phyloP scores from a whole-genome alignment of 2,113 vertebrate species.

The Lycocorax pyrrhopterus region DNA sequence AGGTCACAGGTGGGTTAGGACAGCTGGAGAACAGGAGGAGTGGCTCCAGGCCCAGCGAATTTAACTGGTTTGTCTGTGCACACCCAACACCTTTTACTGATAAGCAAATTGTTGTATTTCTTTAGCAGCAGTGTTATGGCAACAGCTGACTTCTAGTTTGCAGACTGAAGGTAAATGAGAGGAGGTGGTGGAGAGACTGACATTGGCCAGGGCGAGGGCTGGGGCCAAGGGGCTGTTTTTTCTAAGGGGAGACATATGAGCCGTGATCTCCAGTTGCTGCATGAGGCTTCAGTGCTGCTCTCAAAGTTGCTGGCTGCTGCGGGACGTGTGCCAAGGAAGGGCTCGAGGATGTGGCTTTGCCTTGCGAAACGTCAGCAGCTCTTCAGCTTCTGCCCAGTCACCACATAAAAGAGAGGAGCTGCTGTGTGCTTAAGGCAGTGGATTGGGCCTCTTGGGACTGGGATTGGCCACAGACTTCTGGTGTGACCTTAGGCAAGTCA shows the following conservation, averaged over 20 bases:
- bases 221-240: not conserved
- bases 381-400: not conserved
- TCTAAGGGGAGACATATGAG: not conserved
- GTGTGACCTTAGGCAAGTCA: not conserved
- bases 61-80: not conserved
- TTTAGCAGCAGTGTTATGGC: slow-evolving; percentile 22
- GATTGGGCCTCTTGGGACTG: not conserved
- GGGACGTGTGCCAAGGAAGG: not conserved
- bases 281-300: not conserved
- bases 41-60: not conserved
- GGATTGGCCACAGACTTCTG: not conserved
- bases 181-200: not conserved
- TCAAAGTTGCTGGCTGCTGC: not conserved
- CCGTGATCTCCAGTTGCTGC: not conserved
- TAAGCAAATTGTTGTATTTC: slow-evolving; percentile 6
- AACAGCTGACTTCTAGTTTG: not conserved
- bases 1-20: not conserved
- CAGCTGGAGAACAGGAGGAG: not conserved
- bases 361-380: not conserved
- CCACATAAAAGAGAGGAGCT: slow-evolving; percentile 13
- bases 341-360: not conserved
- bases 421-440: not conserved
- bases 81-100: not conserved
- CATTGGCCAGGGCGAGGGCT: not conserved
- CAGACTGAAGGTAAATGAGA: not conserved